Evolutionary conservation across 2,888 invertebrate species (phyloP), one percentile per base, ranked within the genome.

Genomic region (Cenopis cana): DNA sequence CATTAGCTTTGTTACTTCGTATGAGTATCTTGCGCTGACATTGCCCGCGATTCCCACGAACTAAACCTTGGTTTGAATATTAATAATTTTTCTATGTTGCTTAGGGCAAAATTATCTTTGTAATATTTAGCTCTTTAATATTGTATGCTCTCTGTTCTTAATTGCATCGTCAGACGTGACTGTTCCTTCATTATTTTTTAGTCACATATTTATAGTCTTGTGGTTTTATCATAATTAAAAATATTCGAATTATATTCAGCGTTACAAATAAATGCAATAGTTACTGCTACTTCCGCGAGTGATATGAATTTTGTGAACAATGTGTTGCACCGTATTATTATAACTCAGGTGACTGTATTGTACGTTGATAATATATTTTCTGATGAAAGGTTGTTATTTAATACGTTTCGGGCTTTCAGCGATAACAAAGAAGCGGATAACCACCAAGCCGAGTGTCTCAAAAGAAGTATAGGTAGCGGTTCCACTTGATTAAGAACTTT

Each of bases 261-360:
- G 41, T 5, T 41, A 12, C 41, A 3, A 12, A 38, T 3, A 38
- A 38, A 38, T 38, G 38, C 38, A 11, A 38, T 41, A 38, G 1
- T 1, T 52, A 46, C 68, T 68, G 68, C 36, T 33, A 5, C 24
- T 67, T 29, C 33, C n/a, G 2, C 17, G 38, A 20, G 29, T 20
- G 41, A 29, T 55, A n/a, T 54, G 18, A 24, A 9, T 36, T 10
- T 49, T 24, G 50, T 36, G 49, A 14, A 49, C 50, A 50, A 38
- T 56, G 17, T 69, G 36, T 33, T 14, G 36, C 33, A 17, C 50
- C n/a, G 36, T 64, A 46, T 56, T 64, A 68, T 61, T 61, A 55
- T 41, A 14, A 41, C 61, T 61, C 20, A 36, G 55, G 68, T 54
- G 41, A 62, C 38, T 62, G 33, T 60, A 60, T 61, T 68, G 68